These are phyloP conservation scores for Heliopora coerulea DNA, from an alignment of 92 coral and sea anemone species.

Conservation along the genomic window DNA sequence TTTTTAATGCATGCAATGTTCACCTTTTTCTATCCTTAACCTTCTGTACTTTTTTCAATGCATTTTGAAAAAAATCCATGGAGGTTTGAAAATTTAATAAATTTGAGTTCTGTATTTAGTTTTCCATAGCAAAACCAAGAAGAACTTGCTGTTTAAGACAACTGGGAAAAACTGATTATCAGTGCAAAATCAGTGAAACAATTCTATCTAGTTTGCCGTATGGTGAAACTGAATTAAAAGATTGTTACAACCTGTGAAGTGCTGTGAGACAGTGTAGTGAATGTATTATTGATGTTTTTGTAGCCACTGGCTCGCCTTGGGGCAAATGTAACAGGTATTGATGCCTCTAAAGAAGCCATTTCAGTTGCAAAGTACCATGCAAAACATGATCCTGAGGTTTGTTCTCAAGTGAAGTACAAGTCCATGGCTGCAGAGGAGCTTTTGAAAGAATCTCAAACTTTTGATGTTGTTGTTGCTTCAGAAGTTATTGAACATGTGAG, in stretches of 20 bases:
- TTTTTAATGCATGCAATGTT: too few relatives aligned
- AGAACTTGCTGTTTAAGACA: too few relatives aligned
- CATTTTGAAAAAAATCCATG: too few relatives aligned
- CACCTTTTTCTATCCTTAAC: too few relatives aligned
- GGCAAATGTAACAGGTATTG: constrained; percentile 85
- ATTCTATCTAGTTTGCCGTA: too few relatives aligned
- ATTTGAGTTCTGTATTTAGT: too few relatives aligned
- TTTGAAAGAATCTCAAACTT: constrained; percentile 56
- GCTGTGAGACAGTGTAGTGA: not conserved
- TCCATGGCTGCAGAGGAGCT: constrained; percentile 86
- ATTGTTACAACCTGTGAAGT: not conserved
- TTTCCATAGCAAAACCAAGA: too few relatives aligned
- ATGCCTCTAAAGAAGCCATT: constrained; percentile 80
- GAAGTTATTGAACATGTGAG: constrained; percentile 93
- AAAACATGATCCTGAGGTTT: constrained; percentile 63
- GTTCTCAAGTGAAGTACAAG: constrained; percentile 55
- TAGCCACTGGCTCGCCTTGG: constrained; percentile 95
- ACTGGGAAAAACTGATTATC: too few relatives aligned
- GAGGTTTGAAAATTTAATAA: too few relatives aligned
- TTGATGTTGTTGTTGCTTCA: constrained; percentile 90
- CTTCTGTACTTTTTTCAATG: too few relatives aligned
- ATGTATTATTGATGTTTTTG: not conserved
- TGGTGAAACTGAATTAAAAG: too few relatives aligned
- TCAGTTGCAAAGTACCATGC: constrained; percentile 85
- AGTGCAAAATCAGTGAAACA: too few relatives aligned